Base-by-base conservation (phyloP, 2,113 vertebrate genomes). In the Pica pica region DNA sequence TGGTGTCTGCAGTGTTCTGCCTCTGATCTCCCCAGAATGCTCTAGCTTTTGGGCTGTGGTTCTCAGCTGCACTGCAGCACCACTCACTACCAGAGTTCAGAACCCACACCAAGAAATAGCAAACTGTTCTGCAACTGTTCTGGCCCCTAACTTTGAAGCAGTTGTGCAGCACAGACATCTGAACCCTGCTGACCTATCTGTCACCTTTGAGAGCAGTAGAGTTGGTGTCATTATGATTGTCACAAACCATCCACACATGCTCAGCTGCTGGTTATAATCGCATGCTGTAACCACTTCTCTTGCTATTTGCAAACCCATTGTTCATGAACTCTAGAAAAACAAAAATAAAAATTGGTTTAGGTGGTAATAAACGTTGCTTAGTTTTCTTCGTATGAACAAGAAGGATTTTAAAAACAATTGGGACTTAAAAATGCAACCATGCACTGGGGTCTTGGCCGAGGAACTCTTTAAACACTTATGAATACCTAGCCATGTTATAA, bases 241-340 rank as follows among this genome's bases (percentile, higher is more conserved):
- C 56, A 44, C 70, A 83, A 46, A 63, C 77, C 61, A 52, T 57
- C 71, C 87, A 95, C 73, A 83, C 4, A 5, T 65, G 61, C 44
- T 85, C 83, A 28, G 73, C 67, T 50, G 50, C 52, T 87, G 61
- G 26, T 80, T 70, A 30, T 73, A 82, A 82, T 68, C 67, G 89
- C 33, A 61, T 50, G 61, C n/a, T 78, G 30, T 57, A 93, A 93
- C 49, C 76, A 47, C 39, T 76, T 88, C 69, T 90, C 41, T 85
- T 92, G 87, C 46, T 79, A 60, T 96, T 94, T 94, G 63, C 64
- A 83, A 95, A 27, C 15, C 9, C 19, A 67, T 86, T 94, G 90
- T 73, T 92, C 7, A 3, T 44, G 53, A 83, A 50, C 47, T 56
- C 31, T 44, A 79, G 57, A 57, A 76, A 93, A 94, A 61, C 5